A percentile compares a stretch with the other conserved stretches of the same genome.
Conservation (phyloP, 2,113 vertebrate species). For the Bombycilla garrulus region DNA sequence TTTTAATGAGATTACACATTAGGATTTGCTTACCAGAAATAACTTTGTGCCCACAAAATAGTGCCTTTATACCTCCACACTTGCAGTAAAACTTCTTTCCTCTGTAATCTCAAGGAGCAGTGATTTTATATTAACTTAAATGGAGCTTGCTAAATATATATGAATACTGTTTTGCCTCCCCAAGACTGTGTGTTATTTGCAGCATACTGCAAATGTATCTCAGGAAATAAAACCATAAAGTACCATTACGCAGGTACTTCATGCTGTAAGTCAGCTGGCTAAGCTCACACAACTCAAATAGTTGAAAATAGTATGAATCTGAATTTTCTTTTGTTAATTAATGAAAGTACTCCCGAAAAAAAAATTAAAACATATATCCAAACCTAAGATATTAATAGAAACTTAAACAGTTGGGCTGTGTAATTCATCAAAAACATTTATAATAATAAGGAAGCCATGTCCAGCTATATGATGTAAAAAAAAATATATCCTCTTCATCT, state of each 20-base stretch:
- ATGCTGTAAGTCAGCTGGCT: background rate
- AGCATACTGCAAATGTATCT: background rate
- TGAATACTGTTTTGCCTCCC: background rate
- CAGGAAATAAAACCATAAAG: background rate
- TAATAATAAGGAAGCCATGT: background rate
- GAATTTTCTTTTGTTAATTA: background rate
- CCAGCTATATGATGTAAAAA: background rate
- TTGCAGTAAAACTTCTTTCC: background rate
- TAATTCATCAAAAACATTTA: background rate
- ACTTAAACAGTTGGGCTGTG: background rate
- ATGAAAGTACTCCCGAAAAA: background rate
- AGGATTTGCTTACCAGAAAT: background rate
- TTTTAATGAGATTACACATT: background rate
- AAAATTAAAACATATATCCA: background rate
- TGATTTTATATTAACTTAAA: constrained; percentile 33
- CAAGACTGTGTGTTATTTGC: background rate
- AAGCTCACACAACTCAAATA: background rate
- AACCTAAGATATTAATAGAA: background rate
- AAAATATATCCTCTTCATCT: background rate
- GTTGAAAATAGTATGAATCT: background rate
- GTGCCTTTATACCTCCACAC: background rate
- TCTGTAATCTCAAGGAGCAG: constrained; percentile 14
- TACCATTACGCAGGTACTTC: background rate
- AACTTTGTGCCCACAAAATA: background rate
- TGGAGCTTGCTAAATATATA: background rate